Base-by-base conservation (phyloP, 2,888 invertebrate species). In the Tanaodytes sp. region DNA sequence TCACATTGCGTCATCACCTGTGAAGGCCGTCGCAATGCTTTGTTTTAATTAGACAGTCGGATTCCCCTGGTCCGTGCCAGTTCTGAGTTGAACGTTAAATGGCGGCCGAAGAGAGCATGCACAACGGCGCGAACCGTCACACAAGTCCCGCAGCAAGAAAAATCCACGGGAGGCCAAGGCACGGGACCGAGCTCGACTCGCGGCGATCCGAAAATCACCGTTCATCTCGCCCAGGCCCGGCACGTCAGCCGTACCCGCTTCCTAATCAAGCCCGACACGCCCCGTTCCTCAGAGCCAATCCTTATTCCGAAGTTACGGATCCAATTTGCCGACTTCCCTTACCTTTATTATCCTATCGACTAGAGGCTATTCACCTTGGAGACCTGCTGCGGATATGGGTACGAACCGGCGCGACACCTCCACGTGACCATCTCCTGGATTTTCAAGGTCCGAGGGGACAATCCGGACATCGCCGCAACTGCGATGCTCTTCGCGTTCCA, bases 271-370 rank as follows among this genome's bases (percentile, higher is more conserved):
- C 88, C 87, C 88, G 86, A 87, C 86, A 80, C 86, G 85, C 86
- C 90, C 88, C 88, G 87, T 88, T 87, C 89, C 89, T 90, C 89
- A 90, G 89, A 90, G 90, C 90, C 90, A 90, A 90, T 90, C 89
- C 89, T 90, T 90, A 86, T 90, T 87, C 90, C 89, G 88, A 90
- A 87, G 87, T 87, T 87, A 87, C 87, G 86, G 87, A 87, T 90
- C 89, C 85, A 88, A 87, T 88, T 90, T 90, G 89, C 88, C 88
- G 88, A 89, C 88, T 89, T 89, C 88, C 88, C 88, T 89, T 89
- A 88, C 87, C 88, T 88, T 89, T 89, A 88, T 90, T 89, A 87
- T 86, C 89, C 88, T 87, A 88, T 88, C 87, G 88, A 89, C 89
- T 73, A 73, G 74, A 73, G 63, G 82, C 75, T 78, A 75, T 76